phyloP scores from a whole-genome alignment of 2,888 invertebrate species.

The Polydrusus cervinus region DNA sequence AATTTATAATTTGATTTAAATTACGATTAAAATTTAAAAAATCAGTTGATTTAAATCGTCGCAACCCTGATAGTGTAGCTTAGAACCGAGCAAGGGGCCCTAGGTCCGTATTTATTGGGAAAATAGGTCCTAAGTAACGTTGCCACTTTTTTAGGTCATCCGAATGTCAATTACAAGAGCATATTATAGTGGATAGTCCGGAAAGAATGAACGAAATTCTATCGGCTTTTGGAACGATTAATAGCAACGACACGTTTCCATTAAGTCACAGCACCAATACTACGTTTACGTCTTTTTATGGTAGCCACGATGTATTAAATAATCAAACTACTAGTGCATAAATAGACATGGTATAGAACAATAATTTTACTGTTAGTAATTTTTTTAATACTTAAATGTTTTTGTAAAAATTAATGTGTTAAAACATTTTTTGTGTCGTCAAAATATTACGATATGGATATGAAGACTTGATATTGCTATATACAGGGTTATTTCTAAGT shows the following conservation, averaged over 20 bases:
- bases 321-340: slow-evolving; percentile 63
- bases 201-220: slow-evolving; percentile 70
- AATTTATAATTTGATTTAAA: too few relatives aligned
- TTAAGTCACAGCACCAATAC: slow-evolving; percentile 74
- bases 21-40: too few relatives aligned
- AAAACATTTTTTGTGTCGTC: not conserved
- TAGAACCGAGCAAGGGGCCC: too few relatives aligned
- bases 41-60: too few relatives aligned
- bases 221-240: slow-evolving; percentile 64
- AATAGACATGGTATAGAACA: slow-evolving; percentile 37
- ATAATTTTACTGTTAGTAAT: slow-evolving; percentile 7
- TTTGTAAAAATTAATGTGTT: not conserved
- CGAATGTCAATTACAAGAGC: slow-evolving; percentile 67
- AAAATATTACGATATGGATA: too few relatives aligned
- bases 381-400: not conserved
- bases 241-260: slow-evolving; percentile 71
- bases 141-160: slow-evolving; percentile 60
- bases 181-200: slow-evolving; percentile 68
- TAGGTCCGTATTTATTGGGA: too few relatives aligned
- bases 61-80: too few relatives aligned
- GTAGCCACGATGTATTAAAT: slow-evolving; percentile 70
- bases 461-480: too few relatives aligned
- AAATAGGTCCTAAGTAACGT: too few relatives aligned
- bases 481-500: too few relatives aligned
- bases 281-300: slow-evolving; percentile 74